phyloP scores from a whole-genome alignment of 2,113 vertebrate species.

The Chionis minor region DNA sequence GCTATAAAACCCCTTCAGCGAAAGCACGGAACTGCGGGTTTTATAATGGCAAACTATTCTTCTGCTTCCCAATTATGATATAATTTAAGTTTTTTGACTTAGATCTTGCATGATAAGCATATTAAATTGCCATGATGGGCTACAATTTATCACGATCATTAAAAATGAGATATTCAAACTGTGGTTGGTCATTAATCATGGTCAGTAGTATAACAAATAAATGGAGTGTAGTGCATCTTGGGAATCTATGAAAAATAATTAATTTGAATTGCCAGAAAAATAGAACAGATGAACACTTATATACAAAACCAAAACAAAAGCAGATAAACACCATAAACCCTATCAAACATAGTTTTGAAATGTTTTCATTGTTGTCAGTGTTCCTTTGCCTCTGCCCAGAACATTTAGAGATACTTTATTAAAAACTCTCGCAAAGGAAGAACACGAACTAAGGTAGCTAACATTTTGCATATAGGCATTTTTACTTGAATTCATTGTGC shows the following conservation, averaged over 20 bases:
- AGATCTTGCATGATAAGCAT: slow-evolving; percentile 54
- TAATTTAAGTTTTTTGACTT: slow-evolving; percentile 35
- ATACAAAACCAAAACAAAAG: background rate
- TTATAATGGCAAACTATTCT: background rate
- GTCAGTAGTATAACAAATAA: slow-evolving; percentile 49
- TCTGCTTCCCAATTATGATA: slow-evolving; percentile 32
- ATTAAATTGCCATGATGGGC: slow-evolving; percentile 46
- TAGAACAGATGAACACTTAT: slow-evolving; percentile 4
- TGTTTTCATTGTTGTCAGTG: background rate
- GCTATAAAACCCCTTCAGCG: background rate
- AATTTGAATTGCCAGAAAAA: slow-evolving; percentile 43
- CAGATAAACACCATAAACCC: background rate
- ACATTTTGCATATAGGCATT: background rate
- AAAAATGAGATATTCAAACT: slow-evolving; percentile 49
- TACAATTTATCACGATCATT: slow-evolving; percentile 59
- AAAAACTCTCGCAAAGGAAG: background rate
- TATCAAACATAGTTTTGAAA: background rate
- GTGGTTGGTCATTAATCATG: slow-evolving; percentile 62
- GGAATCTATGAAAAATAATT: slow-evolving; percentile 43
- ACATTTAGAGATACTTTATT: background rate
- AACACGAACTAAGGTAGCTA: background rate
- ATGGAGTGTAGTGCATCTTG: slow-evolving; percentile 36
- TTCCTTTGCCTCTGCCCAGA: background rate
- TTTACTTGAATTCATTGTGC: background rate
- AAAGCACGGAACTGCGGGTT: background rate